phyloP scores from a whole-genome alignment of 1,140 invertebrate genomes.

The Zaprionus ornatus region DNA sequence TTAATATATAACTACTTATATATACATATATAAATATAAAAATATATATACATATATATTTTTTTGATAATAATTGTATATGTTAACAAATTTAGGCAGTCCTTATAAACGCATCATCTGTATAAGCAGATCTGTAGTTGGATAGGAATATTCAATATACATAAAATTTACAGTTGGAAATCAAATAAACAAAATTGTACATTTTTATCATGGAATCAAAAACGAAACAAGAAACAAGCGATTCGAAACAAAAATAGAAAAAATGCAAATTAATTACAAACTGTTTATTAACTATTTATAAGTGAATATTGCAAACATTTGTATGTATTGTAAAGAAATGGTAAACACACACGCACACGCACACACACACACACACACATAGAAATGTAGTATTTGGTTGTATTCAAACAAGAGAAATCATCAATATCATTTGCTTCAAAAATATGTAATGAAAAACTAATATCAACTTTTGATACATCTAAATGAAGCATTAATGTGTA shows the following conservation, averaged over 20 bases:
- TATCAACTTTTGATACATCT: constrained; percentile 63
- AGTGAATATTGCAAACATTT: constrained; percentile 54
- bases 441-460: constrained; percentile 40
- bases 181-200: constrained; percentile 52
- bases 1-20: constrained; percentile 52
- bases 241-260: constrained; percentile 25
- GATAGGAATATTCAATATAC: constrained; percentile 33
- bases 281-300: constrained; percentile 76
- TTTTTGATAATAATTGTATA: constrained; percentile 73
- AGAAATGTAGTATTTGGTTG: constrained; percentile 56
- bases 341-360: constrained; percentile 3
- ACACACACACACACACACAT: neutral
- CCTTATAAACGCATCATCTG: constrained; percentile 21
- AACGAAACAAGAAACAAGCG: constrained; percentile 29
- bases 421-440: constrained; percentile 27
- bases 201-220: constrained; percentile 57
- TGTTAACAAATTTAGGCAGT: constrained; percentile 51
- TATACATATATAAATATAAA: constrained; percentile 37
- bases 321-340: constrained; percentile 50
- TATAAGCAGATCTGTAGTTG: constrained; percentile 38
- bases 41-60: constrained; percentile 30
- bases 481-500: constrained; percentile 48
- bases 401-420: constrained; percentile 29
- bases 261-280: constrained; percentile 33
- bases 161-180: constrained; percentile 41